These are phyloP conservation scores for Crocuta crocuta DNA, from an alignment of 2,113 vertebrate species.

Conservation along the genomic window DNA sequence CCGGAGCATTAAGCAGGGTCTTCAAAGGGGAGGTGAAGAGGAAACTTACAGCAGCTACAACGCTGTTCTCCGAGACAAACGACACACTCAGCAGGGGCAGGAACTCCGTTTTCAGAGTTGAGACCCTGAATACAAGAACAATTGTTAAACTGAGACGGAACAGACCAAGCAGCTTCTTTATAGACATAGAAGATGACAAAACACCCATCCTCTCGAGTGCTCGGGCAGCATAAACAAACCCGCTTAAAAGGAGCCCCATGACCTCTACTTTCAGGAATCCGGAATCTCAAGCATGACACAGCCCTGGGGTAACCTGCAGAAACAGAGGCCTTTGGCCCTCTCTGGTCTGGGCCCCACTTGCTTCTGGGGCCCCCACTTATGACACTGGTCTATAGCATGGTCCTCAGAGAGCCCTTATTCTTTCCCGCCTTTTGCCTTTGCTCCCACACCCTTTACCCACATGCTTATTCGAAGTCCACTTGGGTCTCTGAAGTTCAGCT, in stretches of 20 bases:
- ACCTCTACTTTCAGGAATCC: slow-evolving; percentile 13
- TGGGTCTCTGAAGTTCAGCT: not conserved
- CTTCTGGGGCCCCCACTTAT: not conserved
- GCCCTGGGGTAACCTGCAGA: slow-evolving; percentile 3
- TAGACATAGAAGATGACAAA: slow-evolving; percentile 48
- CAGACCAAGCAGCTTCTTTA: not conserved
- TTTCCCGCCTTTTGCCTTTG: not conserved
- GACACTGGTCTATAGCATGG: not conserved
- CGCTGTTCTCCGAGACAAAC: slow-evolving; percentile 97
- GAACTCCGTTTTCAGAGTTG: slow-evolving; percentile 98
- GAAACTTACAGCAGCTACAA: slow-evolving; percentile 96
- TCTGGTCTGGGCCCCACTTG: not conserved
- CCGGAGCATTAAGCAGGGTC: slow-evolving; percentile 6
- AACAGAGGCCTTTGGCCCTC: not conserved
- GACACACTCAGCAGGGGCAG: slow-evolving; percentile 97
- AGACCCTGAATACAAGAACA: slow-evolving; percentile 91
- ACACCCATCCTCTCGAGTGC: slow-evolving; percentile 4
- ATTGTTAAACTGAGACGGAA: slow-evolving; percentile 72
- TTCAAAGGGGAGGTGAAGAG: not conserved
- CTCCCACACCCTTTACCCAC: not conserved
- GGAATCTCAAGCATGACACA: not conserved
- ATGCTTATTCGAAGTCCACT: not conserved
- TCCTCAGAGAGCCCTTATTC: not conserved
- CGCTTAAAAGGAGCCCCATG: not conserved
- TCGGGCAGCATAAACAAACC: not conserved